These are phyloP conservation scores for Pemphigus obesinymphae DNA, from an alignment of 1,140 invertebrate species.

Conservation along the genomic window DNA sequence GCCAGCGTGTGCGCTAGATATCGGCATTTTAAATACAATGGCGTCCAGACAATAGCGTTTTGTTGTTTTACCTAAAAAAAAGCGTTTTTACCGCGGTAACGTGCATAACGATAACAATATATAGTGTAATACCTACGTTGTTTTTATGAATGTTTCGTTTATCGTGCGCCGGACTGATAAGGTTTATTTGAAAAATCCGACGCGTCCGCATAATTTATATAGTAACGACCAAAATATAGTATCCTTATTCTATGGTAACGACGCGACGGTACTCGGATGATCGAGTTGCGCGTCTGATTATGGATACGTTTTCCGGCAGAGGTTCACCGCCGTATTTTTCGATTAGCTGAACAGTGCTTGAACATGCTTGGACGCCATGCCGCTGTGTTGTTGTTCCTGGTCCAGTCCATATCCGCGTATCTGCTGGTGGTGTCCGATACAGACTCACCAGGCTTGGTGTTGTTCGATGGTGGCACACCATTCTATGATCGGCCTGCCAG, in stretches of 20 bases:
- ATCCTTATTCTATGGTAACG: too few relatives aligned
- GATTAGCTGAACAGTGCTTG: not conserved
- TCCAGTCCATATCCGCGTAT: constrained; percentile 53
- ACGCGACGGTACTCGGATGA: not conserved
- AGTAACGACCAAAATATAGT: too few relatives aligned
- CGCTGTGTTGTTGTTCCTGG: not conserved
- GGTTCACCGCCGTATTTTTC: not conserved
- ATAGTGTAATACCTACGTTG: not conserved
- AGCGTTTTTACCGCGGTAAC: not conserved
- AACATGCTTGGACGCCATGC: not conserved
- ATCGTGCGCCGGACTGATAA: not conserved
- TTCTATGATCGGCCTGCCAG: constrained; percentile 63
- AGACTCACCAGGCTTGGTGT: constrained; percentile 61
- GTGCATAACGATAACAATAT: too few relatives aligned
- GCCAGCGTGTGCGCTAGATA: not conserved
- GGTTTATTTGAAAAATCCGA: too few relatives aligned
- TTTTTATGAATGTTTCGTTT: not conserved
- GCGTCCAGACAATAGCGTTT: not conserved
- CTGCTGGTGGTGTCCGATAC: constrained; percentile 67
- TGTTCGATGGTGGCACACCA: constrained; percentile 77
- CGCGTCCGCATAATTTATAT: too few relatives aligned
- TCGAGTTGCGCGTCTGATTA: not conserved
- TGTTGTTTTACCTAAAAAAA: not conserved
- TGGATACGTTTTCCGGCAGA: not conserved
- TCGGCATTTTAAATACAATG: not conserved